These are phyloP conservation scores for Sebastes flavidus DNA, from an alignment of 2,797 vertebrate genomes.

Conservation along the genomic window DNA sequence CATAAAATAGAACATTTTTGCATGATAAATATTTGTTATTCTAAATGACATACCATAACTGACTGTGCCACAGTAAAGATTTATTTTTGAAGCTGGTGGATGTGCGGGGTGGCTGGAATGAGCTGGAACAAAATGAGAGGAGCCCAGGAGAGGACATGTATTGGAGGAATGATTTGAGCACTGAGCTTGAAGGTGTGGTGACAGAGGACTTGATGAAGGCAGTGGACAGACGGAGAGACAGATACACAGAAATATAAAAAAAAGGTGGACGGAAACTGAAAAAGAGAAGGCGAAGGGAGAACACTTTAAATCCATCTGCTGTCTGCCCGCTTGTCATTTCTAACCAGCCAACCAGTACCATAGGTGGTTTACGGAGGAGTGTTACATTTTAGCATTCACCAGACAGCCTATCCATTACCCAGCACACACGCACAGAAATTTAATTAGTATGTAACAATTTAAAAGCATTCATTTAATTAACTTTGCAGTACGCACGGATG, in stretches of 20 bases:
- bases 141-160: conserved; percentile 30
- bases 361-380: conserved; percentile 32
- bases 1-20: background rate
- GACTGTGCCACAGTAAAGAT: background rate
- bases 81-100: conserved; percentile 24
- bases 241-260: conserved; percentile 42
- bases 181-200: conserved; percentile 40
- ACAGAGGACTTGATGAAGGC: conserved; percentile 44
- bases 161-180: conserved; percentile 38
- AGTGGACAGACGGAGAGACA: conserved; percentile 43
- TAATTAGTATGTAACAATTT: conserved; percentile 19
- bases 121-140: conserved; percentile 39
- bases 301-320: conserved; percentile 57
- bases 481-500: conserved; percentile 25
- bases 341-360: conserved; percentile 58
- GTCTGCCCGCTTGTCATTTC: conserved; percentile 56
- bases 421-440: background rate
- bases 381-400: conserved; percentile 46
- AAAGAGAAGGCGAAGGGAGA: conserved; percentile 14
- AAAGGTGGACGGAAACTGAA: conserved; percentile 22
- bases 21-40: background rate
- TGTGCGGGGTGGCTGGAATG: conserved; percentile 35
- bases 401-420: background rate
- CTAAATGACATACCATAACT: background rate
- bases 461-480: conserved; percentile 34